These are phyloP conservation scores for Danio choprae DNA, from an alignment of 2,797 vertebrate species.

Conservation along the genomic window DNA sequence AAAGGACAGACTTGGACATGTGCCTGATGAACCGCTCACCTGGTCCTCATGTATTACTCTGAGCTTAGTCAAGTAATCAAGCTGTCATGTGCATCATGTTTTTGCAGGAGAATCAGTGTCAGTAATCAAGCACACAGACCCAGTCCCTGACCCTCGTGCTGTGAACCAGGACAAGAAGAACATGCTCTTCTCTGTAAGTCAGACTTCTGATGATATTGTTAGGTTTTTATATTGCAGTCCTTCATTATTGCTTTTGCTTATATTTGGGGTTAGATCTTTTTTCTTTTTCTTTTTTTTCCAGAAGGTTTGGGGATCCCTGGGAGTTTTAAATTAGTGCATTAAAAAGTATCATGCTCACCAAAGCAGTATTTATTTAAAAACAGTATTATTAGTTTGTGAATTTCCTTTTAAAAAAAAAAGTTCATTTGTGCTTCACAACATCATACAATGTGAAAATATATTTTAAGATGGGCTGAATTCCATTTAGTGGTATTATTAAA, in stretches of 20 bases:
- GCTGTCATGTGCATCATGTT: conserved; percentile 26
- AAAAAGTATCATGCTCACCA: neutral
- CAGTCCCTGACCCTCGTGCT: conserved; percentile 95
- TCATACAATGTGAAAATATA: neutral
- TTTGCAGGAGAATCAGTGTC: conserved; percentile 94
- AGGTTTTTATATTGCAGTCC: neutral
- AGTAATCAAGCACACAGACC: conserved; percentile 98
- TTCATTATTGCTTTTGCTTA: neutral
- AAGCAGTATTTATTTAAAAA: neutral
- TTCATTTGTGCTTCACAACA: too few relatives aligned
- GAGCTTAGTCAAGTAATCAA: neutral
- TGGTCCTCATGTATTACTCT: neutral
- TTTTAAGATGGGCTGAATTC: neutral
- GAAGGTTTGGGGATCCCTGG: neutral
- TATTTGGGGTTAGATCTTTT: neutral
- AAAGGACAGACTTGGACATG: neutral
- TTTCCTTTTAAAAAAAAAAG: too few relatives aligned
- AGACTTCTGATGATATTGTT: neutral
- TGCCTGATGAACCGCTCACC: conserved; percentile 2
- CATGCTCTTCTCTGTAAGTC: conserved; percentile 98
- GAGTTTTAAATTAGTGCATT: too few relatives aligned
- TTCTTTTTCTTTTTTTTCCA: rapidly evolving
- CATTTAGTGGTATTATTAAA: neutral
- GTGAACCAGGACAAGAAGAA: conserved; percentile 99
- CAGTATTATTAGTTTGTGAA: too few relatives aligned